Evolutionary conservation across 2,113 vertebrate species (phyloP), one percentile per base, ranked within the genome.

Genomic region (Benitochromis conjunctus): DNA sequence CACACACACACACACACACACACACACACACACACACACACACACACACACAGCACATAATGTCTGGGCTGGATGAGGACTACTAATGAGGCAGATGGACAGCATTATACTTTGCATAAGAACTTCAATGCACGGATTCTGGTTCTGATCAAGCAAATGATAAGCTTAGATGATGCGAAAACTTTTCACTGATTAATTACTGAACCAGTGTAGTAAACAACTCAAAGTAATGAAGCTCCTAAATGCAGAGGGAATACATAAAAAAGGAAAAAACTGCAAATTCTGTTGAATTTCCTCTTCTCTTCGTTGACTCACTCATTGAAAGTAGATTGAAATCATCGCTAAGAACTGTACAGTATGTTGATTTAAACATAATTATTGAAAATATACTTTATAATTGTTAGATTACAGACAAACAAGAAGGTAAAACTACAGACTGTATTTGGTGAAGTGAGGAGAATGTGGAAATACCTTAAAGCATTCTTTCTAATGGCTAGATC

Each of bases 51-150:
- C 13, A 41, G 16, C 10, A 54, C 46, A 46, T 82, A 26, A 29
- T 60, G 78, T 86, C 87, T 82, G 55, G 76, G 77, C 77, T 19
- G 60, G 56, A 84, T 71, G 34, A 77, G 82, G 84, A 62, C 78
- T 57, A 77, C 89, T 92, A 91, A 93, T 91, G 64, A 91, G 82
- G 87, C 88, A 87, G 81, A 85, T 85, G 89, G 87, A 78, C 46
- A 3, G 26, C 11, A 53, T 79, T 76, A 62, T 41, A 43, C 79
- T 29, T 78, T 83, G 43, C 85, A 46, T 86, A 71, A 76, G 64
- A 86, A 71, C 79, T 78, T 91, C 86, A 86, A 9, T 81, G 82
- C 88, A 84, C 66, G 83, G 80, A 79, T 19, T 90, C 83, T 86
- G 81, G 83, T 91, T 88, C 69, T 81, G 83, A 85, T 69, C 57